Conservation (phyloP, 2,113 vertebrate genomes). For the Saccopteryx leptura region DNA sequence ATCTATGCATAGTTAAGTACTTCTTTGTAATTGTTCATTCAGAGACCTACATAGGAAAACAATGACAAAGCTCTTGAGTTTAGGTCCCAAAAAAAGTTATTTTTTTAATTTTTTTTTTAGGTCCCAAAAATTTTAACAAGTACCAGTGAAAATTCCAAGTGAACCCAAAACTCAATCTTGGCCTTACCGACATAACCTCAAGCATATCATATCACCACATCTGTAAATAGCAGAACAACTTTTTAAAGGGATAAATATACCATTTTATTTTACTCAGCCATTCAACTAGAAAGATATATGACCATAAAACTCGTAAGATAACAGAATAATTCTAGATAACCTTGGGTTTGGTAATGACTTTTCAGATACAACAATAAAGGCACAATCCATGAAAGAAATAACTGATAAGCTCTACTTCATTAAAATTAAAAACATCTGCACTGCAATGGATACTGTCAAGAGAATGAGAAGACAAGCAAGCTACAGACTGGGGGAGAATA, state of each 20-base stretch:
- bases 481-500: neutral
- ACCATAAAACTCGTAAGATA: neutral
- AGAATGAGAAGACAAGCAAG: neutral
- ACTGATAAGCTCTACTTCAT: neutral
- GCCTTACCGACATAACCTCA: neutral
- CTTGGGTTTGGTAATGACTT: neutral
- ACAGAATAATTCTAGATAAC: neutral
- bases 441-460: neutral
- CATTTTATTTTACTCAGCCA: conserved; percentile 50
- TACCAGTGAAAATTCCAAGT: neutral
- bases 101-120: no score
- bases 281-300: conserved; percentile 34
- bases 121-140: neutral
- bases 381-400: neutral
- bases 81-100: neutral
- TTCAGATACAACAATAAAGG: conserved; percentile 6
- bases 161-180: neutral
- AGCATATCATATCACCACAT: neutral
- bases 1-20: neutral
- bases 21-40: neutral
- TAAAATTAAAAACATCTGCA: conserved; percentile 35
- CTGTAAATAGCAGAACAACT: neutral
- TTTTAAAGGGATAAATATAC: neutral
- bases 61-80: neutral
- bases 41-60: neutral